Conservation (phyloP, 1,140 invertebrate genomes). For the Formica selysi region DNA sequence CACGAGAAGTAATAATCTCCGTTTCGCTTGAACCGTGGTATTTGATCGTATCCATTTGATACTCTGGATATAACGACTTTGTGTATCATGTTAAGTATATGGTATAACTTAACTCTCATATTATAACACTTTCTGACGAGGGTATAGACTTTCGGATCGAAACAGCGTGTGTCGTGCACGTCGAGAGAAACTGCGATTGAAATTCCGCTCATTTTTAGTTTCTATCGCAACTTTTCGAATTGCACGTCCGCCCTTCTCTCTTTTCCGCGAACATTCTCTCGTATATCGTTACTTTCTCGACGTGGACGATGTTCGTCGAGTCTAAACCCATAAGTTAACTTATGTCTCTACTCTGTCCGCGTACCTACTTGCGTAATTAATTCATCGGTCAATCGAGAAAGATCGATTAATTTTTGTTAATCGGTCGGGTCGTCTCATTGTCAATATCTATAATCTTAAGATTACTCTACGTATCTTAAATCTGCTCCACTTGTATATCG, state of each 20-base stretch:
- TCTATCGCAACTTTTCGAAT: not conserved
- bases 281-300: slow-evolving; percentile 8
- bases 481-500: slow-evolving; percentile 55
- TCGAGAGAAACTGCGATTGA: slow-evolving; percentile 31
- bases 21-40: slow-evolving; percentile 60
- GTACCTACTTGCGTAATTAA: slow-evolving; percentile 63
- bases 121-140: slow-evolving; percentile 68
- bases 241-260: too few species aligned
- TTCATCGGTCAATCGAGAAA: slow-evolving; percentile 41
- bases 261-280: slow-evolving; percentile 1
- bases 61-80: slow-evolving; percentile 53
- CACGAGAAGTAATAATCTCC: slow-evolving; percentile 19
- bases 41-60: slow-evolving; percentile 56
- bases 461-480: slow-evolving; percentile 68
- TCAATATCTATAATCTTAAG: slow-evolving; percentile 72
- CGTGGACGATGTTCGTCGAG: slow-evolving; percentile 51
- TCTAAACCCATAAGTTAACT: slow-evolving; percentile 63
- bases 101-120: slow-evolving; percentile 62
- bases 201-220: not conserved
- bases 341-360: slow-evolving; percentile 52
- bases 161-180: slow-evolving; percentile 38
- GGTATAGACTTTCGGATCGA: slow-evolving; percentile 49
- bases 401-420: slow-evolving; percentile 55
- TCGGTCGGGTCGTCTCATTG: slow-evolving; percentile 63
- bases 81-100: slow-evolving; percentile 75